phyloP scores from a whole-genome alignment of 2,113 vertebrate species.

The Mohoua ochrocephala region DNA sequence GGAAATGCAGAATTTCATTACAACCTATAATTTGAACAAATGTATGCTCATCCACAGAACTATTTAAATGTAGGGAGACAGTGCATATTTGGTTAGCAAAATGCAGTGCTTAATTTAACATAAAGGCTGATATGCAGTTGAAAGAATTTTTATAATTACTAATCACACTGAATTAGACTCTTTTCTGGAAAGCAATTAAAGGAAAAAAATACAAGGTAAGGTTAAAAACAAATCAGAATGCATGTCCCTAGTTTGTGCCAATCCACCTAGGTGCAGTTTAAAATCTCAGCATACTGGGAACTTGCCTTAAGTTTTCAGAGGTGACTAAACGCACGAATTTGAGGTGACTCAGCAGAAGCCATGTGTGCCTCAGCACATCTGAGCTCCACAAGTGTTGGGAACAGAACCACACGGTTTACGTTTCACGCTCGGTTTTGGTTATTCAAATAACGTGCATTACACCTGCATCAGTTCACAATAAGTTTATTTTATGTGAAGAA shows the following conservation, averaged over 20 bases:
- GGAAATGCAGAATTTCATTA: neutral
- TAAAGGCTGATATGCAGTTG: neutral
- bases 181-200: neutral
- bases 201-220: neutral
- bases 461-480: conserved; percentile 64
- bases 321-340: neutral
- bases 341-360: neutral
- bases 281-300: neutral
- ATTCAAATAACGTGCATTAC: conserved; percentile 60
- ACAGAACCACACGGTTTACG: neutral
- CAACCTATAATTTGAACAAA: neutral
- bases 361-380: neutral
- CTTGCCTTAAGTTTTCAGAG: neutral
- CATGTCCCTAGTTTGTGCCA: neutral
- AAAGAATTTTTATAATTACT: neutral
- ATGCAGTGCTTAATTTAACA: neutral
- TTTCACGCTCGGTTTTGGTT: neutral
- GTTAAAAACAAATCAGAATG: neutral
- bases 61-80: neutral
- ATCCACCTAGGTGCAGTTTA: neutral
- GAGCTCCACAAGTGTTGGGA: neutral
- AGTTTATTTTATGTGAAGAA: conserved; percentile 79
- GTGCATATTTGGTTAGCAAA: neutral
- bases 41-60: neutral
- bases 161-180: neutral